These are phyloP conservation scores for Sprattus sprattus DNA, from an alignment of 2,113 vertebrate genomes.

Conservation along the genomic window DNA sequence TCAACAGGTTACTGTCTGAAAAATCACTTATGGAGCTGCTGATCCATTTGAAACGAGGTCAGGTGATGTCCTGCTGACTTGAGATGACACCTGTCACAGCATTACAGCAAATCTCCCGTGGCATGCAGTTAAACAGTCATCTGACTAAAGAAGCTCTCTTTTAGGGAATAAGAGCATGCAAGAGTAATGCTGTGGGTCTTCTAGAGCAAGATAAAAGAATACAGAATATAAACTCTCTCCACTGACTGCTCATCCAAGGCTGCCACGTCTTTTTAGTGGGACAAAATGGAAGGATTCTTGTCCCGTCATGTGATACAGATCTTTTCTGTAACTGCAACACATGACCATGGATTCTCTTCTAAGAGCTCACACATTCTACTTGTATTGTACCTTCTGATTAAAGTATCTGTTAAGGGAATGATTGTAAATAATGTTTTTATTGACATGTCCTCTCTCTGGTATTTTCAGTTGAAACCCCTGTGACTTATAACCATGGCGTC, in stretches of 20 bases:
- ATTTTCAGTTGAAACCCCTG: not conserved
- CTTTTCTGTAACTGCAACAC: not conserved
- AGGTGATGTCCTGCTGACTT: not conserved
- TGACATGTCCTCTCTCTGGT: not conserved
- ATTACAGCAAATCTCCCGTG: not conserved
- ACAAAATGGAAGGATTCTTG: not conserved
- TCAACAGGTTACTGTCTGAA: not conserved
- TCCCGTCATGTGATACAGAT: not conserved
- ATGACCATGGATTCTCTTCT: not conserved
- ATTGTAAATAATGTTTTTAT: not conserved
- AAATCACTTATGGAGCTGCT: not conserved
- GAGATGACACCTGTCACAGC: not conserved
- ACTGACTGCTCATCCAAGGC: not conserved
- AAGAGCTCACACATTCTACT: not conserved
- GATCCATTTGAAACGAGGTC: not conserved
- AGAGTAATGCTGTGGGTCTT: not conserved
- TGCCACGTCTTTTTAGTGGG: not conserved
- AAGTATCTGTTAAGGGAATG: not conserved
- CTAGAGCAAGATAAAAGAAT: not conserved
- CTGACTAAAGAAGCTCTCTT: not conserved
- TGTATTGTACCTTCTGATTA: not conserved
- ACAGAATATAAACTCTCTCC: not conserved
- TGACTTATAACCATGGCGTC: constrained; percentile 70
- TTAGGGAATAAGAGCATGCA: not conserved
- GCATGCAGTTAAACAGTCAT: not conserved